Evolutionary conservation across 1,140 invertebrate species (phyloP).

Genomic region (Notospermus geniculatus): DNA sequence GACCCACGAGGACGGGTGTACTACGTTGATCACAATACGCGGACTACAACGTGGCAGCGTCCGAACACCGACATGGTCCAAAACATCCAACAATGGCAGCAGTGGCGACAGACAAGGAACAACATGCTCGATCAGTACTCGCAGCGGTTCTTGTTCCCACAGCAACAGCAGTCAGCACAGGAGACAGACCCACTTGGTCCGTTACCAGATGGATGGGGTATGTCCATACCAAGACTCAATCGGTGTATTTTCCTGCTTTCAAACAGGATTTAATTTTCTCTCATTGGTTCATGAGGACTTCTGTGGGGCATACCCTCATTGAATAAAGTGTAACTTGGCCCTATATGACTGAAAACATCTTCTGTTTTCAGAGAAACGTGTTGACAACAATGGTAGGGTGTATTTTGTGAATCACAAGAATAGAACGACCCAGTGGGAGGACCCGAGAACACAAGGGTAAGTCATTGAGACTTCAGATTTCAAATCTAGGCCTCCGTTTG

Average conservation of each 20-base stretch:
- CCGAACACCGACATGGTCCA: slow-evolving; percentile 86
- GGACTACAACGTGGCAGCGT: slow-evolving; percentile 97
- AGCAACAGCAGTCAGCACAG: slow-evolving; percentile 43
- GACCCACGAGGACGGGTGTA: slow-evolving; percentile 92
- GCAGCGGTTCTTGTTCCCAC: slow-evolving; percentile 48
- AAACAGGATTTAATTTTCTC: too few relatives aligned
- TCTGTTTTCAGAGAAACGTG: slow-evolving; percentile 71
- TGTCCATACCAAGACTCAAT: too few relatives aligned
- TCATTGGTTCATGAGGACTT: too few relatives aligned
- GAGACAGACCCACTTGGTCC: slow-evolving; percentile 75
- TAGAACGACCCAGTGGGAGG: slow-evolving; percentile 98
- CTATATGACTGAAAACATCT: neutral
- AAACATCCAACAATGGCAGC: slow-evolving; percentile 87
- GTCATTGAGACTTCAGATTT: slow-evolving; percentile 11
- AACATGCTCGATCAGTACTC: slow-evolving; percentile 43
- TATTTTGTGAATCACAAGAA: slow-evolving; percentile 99
- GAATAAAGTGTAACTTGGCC: too few relatives aligned
- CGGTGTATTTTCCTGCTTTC: too few relatives aligned
- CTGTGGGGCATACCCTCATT: too few relatives aligned
- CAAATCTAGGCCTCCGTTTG: neutral
- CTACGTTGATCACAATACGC: slow-evolving; percentile 97
- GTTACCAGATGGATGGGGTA: slow-evolving; percentile 87
- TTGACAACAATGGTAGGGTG: slow-evolving; percentile 83
- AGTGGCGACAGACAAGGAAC: slow-evolving; percentile 61
- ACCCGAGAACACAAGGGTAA: slow-evolving; percentile 91